Evolutionary conservation across 2,113 vertebrate species (phyloP).

Genomic region (Pangasianodon gigas): DNA sequence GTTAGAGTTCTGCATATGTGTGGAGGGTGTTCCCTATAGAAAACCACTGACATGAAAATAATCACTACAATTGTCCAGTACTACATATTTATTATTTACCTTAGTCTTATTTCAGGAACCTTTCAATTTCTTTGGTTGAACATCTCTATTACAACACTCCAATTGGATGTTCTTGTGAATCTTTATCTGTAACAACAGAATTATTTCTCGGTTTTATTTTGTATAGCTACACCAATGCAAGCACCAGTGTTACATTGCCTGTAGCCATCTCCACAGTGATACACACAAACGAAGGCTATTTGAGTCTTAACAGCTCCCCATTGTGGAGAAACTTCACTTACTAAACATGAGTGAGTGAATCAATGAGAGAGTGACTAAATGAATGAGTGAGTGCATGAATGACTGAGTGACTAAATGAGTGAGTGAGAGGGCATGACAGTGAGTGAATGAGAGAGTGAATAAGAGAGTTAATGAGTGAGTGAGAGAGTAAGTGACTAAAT

Average conservation of each 20-base stretch:
- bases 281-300: not conserved
- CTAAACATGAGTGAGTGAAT: not conserved
- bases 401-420: too few relatives aligned
- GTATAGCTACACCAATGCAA: not conserved
- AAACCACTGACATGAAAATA: not conserved
- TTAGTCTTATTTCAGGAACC: not conserved
- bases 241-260: not conserved
- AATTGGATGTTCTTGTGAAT: not conserved
- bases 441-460: too few relatives aligned
- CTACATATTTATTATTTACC: not conserved
- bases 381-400: too few relatives aligned
- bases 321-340: not conserved
- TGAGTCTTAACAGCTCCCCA: not conserved
- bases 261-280: not conserved
- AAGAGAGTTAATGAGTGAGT: too few relatives aligned
- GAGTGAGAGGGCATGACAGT: too few relatives aligned
- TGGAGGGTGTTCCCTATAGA: not conserved
- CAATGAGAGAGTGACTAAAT: not conserved
- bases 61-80: too few relatives aligned
- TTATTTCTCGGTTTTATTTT: slow-evolving; percentile 20
- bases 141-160: not conserved
- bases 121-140: not conserved
- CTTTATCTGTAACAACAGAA: not conserved
- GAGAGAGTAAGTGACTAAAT: not conserved
- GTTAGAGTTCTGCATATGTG: not conserved